Conservation (phyloP, 2,888 invertebrate species). For the Nesidiocoris tenuis region DNA sequence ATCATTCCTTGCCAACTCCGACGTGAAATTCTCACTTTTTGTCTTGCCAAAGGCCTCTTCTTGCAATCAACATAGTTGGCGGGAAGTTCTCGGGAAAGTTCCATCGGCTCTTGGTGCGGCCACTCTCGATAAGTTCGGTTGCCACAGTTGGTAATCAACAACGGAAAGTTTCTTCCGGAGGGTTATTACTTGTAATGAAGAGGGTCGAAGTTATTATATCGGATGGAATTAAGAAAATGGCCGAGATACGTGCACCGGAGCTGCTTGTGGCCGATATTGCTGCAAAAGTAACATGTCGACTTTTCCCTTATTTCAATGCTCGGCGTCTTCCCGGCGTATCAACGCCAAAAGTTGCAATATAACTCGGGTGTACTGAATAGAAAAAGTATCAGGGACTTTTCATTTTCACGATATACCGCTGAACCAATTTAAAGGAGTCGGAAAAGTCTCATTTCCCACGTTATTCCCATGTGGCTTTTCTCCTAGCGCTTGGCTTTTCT, state of each 20-base stretch:
- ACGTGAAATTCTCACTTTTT: background rate
- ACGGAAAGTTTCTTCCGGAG: background rate
- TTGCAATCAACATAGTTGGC: background rate
- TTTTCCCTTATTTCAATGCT: background rate
- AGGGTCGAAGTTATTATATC: background rate
- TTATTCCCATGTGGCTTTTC: background rate
- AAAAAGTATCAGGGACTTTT: background rate
- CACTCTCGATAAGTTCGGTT: background rate
- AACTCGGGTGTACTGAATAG: background rate
- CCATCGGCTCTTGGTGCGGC: background rate
- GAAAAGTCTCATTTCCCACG: slow-evolving; percentile 12
- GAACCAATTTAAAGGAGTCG: slow-evolving; percentile 30
- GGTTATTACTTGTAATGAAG: background rate
- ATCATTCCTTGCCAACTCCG: background rate
- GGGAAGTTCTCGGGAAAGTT: background rate
- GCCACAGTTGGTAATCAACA: background rate
- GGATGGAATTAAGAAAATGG: background rate
- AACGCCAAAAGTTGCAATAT: background rate
- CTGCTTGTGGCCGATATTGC: too few species aligned
- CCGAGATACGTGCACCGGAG: background rate
- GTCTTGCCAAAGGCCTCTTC: background rate
- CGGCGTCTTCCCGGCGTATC: background rate
- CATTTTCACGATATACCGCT: slow-evolving; percentile 3
- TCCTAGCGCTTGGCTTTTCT: background rate
- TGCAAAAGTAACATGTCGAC: background rate